Percentiles rank a stretch among this genome's conserved stretches.
Evolutionary conservation across 2,113 vertebrate species (phyloP).

Genomic region (Eudyptes chrysolophus): DNA sequence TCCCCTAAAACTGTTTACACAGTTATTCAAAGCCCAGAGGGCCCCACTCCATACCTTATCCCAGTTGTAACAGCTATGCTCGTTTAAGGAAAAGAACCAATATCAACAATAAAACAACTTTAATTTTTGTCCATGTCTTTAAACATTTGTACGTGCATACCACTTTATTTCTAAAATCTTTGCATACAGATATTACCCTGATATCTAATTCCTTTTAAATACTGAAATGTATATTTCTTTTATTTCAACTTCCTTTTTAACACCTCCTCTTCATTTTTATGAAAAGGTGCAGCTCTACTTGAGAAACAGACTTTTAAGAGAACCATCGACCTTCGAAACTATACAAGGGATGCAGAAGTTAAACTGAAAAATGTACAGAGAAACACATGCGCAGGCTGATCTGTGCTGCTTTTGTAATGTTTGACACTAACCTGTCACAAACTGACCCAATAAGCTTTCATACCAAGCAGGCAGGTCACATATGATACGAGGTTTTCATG

Average conservation of each 20-base stretch:
- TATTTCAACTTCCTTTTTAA: not conserved
- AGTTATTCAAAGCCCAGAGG: not conserved
- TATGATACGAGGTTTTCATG: slow-evolving; percentile 8
- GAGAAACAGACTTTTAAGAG: not conserved
- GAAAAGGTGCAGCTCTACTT: not conserved
- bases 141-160: not conserved
- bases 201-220: not conserved
- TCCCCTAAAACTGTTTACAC: not conserved
- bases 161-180: not conserved
- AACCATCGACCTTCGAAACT: not conserved
- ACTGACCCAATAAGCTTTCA: not conserved
- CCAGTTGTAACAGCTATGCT: not conserved
- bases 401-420: not conserved
- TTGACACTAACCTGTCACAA: not conserved
- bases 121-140: not conserved
- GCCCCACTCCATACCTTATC: not conserved
- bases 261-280: not conserved
- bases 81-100: not conserved
- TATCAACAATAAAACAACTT: not conserved
- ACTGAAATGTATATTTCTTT: not conserved
- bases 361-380: not conserved
- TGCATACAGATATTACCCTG: not conserved
- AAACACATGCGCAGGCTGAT: not conserved
- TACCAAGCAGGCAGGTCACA: slow-evolving; percentile 1
- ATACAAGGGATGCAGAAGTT: not conserved